Conservation (phyloP, 1,140 invertebrate genomes). For the Drosophila chauvacae region DNA sequence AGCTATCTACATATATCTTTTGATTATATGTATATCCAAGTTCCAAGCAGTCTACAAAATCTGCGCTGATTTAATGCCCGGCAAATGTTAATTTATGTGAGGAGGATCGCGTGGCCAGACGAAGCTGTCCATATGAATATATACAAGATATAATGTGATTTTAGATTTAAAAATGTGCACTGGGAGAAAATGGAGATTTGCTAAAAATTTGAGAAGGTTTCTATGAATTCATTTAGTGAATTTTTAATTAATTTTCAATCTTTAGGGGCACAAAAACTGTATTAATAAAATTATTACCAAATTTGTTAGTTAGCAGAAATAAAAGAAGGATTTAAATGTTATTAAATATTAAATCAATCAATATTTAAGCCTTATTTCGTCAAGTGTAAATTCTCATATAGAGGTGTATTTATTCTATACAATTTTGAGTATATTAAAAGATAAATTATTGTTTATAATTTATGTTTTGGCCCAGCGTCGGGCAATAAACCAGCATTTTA, state of each 20-base stretch:
- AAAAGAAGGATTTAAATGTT: no score
- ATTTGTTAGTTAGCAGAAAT: neutral
- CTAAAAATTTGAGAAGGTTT: neutral
- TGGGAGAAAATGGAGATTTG: constrained; percentile 1
- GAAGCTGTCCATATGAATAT: constrained; percentile 35
- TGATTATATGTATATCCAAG: constrained; percentile 6
- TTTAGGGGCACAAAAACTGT: no score
- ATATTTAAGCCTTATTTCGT: neutral
- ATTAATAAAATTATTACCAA: neutral
- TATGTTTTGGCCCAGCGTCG: constrained; percentile 69
- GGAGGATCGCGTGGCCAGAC: constrained; percentile 67
- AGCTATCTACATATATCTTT: constrained; percentile 11
- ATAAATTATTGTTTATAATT: constrained; percentile 82
- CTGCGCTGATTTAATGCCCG: constrained; percentile 69
- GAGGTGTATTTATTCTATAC: constrained; percentile 53
- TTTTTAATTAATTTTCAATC: neutral
- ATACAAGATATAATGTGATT: constrained; percentile 24
- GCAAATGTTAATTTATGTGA: constrained; percentile 74
- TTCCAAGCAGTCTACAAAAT: constrained; percentile 53
- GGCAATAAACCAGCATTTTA: constrained; percentile 77
- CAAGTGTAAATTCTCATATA: constrained; percentile 28
- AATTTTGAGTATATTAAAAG: constrained; percentile 57
- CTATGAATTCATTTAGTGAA: neutral
- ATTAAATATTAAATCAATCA: no score
- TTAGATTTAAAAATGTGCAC: constrained; percentile 36